These are phyloP conservation scores for Sphinx pinastri DNA, from an alignment of 2,888 invertebrate genomes.

Conservation along the genomic window DNA sequence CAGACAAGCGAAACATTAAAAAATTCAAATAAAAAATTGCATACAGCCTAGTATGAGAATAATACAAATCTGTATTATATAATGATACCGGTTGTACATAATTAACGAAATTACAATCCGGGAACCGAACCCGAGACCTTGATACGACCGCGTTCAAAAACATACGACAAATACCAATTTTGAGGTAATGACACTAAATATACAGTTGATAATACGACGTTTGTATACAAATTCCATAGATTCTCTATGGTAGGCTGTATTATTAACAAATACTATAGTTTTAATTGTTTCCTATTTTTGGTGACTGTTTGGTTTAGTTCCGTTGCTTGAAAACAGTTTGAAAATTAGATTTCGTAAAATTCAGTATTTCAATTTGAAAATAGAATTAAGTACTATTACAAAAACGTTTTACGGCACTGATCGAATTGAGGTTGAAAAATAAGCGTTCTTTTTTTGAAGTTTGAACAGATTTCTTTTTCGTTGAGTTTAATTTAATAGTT, in stretches of 20 bases:
- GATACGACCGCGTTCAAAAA: constrained; percentile 38
- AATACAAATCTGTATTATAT: too few species aligned
- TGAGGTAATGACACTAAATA: neutral
- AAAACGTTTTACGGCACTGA: too few species aligned
- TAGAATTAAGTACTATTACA: neutral
- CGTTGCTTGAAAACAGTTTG: neutral
- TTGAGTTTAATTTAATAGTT: too few species aligned
- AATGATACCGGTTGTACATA: constrained; percentile 16
- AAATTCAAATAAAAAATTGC: too few species aligned
- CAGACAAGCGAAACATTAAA: too few species aligned
- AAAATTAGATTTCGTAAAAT: too few species aligned
- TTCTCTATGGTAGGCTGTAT: neutral
- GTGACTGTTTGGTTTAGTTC: constrained; percentile 6
- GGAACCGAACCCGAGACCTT: constrained; percentile 53
- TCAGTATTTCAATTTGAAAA: neutral
- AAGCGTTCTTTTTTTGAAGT: too few species aligned
- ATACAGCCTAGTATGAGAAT: too few species aligned
- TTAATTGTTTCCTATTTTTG: constrained; percentile 6
- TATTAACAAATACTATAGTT: neutral
- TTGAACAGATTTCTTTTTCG: too few species aligned
- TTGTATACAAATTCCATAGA: neutral
- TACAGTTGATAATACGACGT: neutral
- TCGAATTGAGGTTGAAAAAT: too few species aligned
- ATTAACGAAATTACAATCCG: constrained; percentile 45
- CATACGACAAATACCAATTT: constrained; percentile 11